Percentiles rank a stretch among this genome's conserved stretches.
Evolutionary conservation across 2,113 vertebrate species (phyloP).

Genomic region (Gorsachius goisagi): DNA sequence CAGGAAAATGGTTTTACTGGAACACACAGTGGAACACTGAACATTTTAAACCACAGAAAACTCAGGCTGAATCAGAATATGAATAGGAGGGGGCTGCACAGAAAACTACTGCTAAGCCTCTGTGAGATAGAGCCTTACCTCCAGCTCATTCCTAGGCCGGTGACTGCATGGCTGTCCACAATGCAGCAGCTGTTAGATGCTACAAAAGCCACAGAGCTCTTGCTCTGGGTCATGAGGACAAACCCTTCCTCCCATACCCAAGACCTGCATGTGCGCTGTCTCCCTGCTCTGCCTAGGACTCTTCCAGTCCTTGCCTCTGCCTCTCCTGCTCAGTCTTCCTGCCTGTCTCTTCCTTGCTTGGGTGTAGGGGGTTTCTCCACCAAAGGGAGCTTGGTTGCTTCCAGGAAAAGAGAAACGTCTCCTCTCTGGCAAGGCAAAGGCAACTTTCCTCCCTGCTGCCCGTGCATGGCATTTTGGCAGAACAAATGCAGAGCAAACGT

Average conservation of each 20-base stretch:
- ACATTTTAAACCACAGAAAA: not conserved
- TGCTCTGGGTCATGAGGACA: not conserved
- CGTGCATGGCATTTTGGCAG: not conserved
- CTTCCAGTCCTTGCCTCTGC: not conserved
- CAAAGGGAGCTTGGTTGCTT: not conserved
- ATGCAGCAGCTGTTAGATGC: not conserved
- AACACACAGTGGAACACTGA: not conserved
- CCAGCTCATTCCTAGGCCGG: not conserved
- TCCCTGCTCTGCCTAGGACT: not conserved
- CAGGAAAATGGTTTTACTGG: not conserved
- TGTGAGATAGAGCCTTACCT: not conserved
- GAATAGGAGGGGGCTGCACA: not conserved
- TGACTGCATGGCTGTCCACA: not conserved
- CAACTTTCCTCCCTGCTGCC: not conserved
- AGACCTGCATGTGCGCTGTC: no score
- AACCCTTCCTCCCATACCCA: not conserved
- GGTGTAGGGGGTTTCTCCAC: not conserved
- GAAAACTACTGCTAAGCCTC: not conserved
- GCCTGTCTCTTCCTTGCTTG: not conserved
- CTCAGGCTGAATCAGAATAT: not conserved
- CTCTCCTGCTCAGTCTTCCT: not conserved
- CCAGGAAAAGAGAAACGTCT: not conserved
- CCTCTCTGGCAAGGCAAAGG: not conserved
- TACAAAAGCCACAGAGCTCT: not conserved
- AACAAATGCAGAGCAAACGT: not conserved